Evolutionary conservation across 2,888 invertebrate species (phyloP), one percentile per base, ranked within the genome.

Genomic region (Nomada lathburiana): DNA sequence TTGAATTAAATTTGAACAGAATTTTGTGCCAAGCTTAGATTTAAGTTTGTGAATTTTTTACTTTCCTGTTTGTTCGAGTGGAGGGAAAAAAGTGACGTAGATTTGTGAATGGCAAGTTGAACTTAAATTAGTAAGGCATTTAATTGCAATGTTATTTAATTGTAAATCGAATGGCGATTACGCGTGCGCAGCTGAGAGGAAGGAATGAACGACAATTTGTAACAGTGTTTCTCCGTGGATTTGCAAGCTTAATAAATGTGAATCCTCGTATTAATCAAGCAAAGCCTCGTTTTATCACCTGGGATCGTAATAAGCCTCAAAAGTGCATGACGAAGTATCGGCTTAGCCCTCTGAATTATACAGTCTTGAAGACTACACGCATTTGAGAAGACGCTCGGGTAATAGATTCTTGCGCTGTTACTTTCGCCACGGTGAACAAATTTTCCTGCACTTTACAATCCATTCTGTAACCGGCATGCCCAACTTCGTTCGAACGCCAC

Each of bases 251-350:
- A 29, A 59, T 70, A 70, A 60, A 44, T 16, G 47, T n/a, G 47
- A 20, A 60, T 29, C 59, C 29, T 29, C 16, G 16, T 47, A 70
- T 70, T 70, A 60, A 70, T 70, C 70, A 70, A 26, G 44, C 2
- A 50, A 70, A 70, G 70, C 70, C 26, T 16, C 59, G 29, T 59
- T 70, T 70, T 70, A 70, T 70, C 70, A 50, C 59, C 59, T 16
- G 47, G 16, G 29, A 60, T 47, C 29, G 70, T 47, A 60, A 60
- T 29, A 47, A 70, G 70, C 70, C 59, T 59, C 16, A 60, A 29
- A 69, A 70, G 47, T 59, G 26, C 26, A 50, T 59, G 70, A 70
- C 70, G 60, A 70, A 70, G 29, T 60, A 47, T 29, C 18, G 47
- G n/a, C 59, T 70, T 50, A 70, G 26, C 29, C 13, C 44, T 0